phyloP scores from a whole-genome alignment of 2,888 invertebrate species.

The Synanthedon vespiformis region DNA sequence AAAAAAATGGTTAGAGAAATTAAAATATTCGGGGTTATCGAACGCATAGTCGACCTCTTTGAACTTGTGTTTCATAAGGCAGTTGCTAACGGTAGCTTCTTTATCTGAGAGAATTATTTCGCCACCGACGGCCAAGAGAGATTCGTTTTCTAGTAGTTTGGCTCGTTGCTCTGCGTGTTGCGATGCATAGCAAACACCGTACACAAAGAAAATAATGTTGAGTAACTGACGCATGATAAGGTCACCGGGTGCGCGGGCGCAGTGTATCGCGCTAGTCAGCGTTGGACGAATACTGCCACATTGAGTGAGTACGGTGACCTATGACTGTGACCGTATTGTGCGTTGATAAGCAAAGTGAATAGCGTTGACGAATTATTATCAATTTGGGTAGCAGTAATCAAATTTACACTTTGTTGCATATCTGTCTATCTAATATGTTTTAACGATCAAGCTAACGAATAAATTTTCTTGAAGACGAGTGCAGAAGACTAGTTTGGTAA shows the following conservation, averaged over 20 bases:
- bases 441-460: too few relatives aligned
- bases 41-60: constrained; percentile 66
- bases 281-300: constrained; percentile 9
- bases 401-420: too few relatives aligned
- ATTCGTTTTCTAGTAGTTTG: constrained; percentile 58
- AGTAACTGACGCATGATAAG: constrained; percentile 6
- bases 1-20: constrained; percentile 77
- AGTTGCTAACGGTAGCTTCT: constrained; percentile 66
- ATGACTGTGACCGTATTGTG: background rate
- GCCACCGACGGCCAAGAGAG: constrained; percentile 60
- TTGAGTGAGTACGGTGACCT: background rate
- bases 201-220: constrained; percentile 4
- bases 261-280: constrained; percentile 2
- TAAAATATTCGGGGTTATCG: constrained; percentile 68
- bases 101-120: constrained; percentile 49
- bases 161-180: constrained; percentile 37
- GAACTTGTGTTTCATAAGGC: constrained; percentile 70
- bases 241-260: constrained; percentile 6
- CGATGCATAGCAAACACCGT: constrained; percentile 21
- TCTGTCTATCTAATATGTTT: too few relatives aligned
- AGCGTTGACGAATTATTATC: background rate
- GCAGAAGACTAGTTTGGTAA: too few relatives aligned
- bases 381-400: too few relatives aligned
- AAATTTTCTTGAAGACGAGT: too few relatives aligned
- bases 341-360: background rate